Evolutionary conservation across 2,797 vertebrate species (phyloP), one percentile per base, ranked within the genome.

Genomic region (Sitta carolinensis): DNA sequence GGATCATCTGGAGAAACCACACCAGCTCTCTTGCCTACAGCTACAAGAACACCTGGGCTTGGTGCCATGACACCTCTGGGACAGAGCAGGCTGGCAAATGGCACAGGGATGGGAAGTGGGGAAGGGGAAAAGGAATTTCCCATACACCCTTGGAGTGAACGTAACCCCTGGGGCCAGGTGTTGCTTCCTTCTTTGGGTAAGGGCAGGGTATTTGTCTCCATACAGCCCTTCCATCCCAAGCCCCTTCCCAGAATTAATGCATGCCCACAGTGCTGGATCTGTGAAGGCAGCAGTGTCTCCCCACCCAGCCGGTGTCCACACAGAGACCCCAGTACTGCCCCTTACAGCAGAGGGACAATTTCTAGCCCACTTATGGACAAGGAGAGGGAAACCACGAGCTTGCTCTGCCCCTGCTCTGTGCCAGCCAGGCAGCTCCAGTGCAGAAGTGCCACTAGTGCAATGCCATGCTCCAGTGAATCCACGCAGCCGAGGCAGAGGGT

Each of bases 51-150:
- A 59, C 27, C 43, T 58, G 45, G 80, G 74, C 74, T 61, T 38
- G 38, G 63, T 82, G 80, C 73, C 77, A 69, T 1, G 1, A 84
- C 63, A 81, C 77, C 45, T 58, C 42, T 3, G 2, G 38, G 76
- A 63, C 10, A 69, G 27, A 78, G 15, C 11, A 54, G 34, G 15
- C 59, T 88, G 67, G 62, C 43, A 90, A 84, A 86, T 5, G 1
- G 51, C 69, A 86, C 0, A 1, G 43, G 59, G 40, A 88, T 45
- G 57, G 20, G 73, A 92, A 80, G 34, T 26, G 67, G 16, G 18
- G 54, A 87, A 83, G 30, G n/a, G 43, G 83, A 72, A 91, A 91
- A 91, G 73, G 48, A 91, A 95, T 91, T 92, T 90, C 63, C 87
- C 70, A 81, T 45, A 66, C 1, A 6, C 36, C 73, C 86, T 59